phyloP scores from a whole-genome alignment of 2,113 vertebrate species.

The Buteo buteo region DNA sequence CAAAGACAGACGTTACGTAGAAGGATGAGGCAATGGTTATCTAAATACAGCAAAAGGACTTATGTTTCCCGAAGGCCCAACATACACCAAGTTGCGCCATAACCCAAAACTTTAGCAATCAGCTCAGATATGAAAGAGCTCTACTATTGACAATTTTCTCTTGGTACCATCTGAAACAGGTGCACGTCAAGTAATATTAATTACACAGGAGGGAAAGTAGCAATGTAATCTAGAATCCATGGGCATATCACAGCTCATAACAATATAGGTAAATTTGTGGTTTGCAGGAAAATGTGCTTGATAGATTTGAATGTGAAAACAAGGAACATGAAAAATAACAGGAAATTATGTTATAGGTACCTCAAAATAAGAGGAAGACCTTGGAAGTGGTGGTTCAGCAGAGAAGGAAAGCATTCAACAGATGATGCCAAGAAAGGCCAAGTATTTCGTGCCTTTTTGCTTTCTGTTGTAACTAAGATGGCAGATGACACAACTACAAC shows the following conservation, averaged over 20 bases:
- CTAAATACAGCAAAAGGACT: slow-evolving; percentile 37
- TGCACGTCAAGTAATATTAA: background rate
- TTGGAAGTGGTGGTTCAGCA: background rate
- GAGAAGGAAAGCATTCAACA: background rate
- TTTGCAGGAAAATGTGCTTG: background rate
- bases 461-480: background rate
- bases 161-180: background rate
- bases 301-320: background rate
- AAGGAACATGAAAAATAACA: background rate
- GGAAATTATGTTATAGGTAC: background rate
- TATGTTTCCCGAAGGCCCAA: background rate
- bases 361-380: background rate
- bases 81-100: background rate
- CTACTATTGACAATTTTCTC: background rate
- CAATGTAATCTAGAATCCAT: background rate
- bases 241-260: background rate
- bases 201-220: background rate
- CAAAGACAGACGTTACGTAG: slow-evolving; percentile 13
- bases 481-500: background rate
- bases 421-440: background rate
- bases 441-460: background rate
- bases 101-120: background rate
- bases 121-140: background rate
- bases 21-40: slow-evolving; percentile 21
- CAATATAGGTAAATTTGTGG: background rate